Evolutionary conservation across 2,797 vertebrate species (phyloP).

Genomic region (Simalia tracyae): DNA sequence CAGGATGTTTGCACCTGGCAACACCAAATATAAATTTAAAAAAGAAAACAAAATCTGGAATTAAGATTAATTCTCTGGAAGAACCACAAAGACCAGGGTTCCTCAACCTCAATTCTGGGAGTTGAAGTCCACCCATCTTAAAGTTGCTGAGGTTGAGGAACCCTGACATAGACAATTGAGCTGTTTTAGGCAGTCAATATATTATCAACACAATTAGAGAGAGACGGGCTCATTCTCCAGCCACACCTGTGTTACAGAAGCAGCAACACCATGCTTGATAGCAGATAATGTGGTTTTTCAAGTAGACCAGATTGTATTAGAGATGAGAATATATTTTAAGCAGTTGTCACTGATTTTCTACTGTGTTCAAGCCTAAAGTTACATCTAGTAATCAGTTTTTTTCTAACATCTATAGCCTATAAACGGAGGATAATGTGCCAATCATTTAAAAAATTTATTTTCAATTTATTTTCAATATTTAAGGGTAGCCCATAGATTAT

Average conservation of each 20-base stretch:
- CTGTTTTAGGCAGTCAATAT: neutral
- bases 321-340: neutral
- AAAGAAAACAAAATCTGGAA: neutral
- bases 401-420: neutral
- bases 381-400: neutral
- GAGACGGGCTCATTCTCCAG: neutral
- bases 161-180: neutral
- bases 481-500: neutral
- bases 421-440: neutral
- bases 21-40: neutral
- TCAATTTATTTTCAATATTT: too few relatives aligned
- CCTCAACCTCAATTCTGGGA: neutral
- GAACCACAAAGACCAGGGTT: neutral
- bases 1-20: neutral
- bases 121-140: too few relatives aligned
- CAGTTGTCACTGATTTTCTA: neutral
- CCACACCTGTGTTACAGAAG: neutral
- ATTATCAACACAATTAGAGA: neutral
- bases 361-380: neutral
- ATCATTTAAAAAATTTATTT: neutral
- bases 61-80: neutral
- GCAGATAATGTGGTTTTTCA: neutral
- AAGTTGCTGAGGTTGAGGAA: too few relatives aligned
- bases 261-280: neutral
- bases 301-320: neutral